Evolutionary conservation across 30 jellyfish, hydroid and myxozoan genomes (phyloP), one percentile per base, ranked within the genome.

Genomic region (Morbakka virulenta): DNA sequence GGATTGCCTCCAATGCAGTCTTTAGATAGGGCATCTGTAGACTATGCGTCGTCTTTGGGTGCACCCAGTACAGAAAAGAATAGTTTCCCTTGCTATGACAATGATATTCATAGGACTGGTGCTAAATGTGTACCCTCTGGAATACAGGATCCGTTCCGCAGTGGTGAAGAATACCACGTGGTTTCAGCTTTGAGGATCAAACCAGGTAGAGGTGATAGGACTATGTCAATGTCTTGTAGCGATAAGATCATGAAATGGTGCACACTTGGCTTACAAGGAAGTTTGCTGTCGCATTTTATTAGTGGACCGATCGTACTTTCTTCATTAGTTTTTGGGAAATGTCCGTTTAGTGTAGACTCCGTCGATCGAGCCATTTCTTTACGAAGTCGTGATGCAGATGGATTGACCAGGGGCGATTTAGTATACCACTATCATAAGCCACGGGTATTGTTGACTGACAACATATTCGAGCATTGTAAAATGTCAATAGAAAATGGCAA

Each of bases 231-330:
- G 97, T 89, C 95, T 14, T 89, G 97, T 70, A 65, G 89, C 29
- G 97, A 89, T 48, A 89, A 89, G 65, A 89, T 89, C 50, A 74
- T 89, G 93, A 89, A 89, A 76, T 89, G 97, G 97, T 89, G 97
- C 57, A 79, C 81, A 2, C 87, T 89, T 36, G 97, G 97, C 24
- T 1, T 89, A n/a, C 95, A 89, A 67, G 97, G 97, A 1, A 95
- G 97, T 23, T 67, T 89, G 35, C 74, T 89, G 0, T 81, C 88
- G 6, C 81, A 67, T 62, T 33, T 89, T 9, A 48, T 89, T 3
- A 67, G 76, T 22, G 9, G 61, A 2, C 88, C 88, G 2, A 81
- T 89, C 22, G 76, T 53, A 35, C 33, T 89, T 64, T 64, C 88
- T 2, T 81, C 95, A 1, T 41, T 89, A 21, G 52, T 89, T 24